These are phyloP conservation scores for Micrastur ruficollis DNA, from an alignment of 2,797 vertebrate genomes.

Conservation along the genomic window DNA sequence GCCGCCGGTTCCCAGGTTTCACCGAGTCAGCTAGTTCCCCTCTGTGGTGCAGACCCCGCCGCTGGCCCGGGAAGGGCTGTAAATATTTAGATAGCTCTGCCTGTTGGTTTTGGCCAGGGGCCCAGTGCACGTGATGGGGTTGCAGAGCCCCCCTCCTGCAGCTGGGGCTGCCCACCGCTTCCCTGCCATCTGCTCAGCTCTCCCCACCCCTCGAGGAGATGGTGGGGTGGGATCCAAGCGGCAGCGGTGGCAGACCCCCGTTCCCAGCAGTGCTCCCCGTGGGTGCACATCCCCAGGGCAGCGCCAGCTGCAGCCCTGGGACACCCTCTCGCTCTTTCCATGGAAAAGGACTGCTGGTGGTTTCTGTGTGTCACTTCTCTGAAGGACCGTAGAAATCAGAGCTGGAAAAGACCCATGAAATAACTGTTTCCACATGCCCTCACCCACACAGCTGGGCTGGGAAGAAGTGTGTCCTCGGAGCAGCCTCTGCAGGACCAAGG, in stretches of 20 bases:
- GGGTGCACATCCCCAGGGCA: neutral
- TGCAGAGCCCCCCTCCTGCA: neutral
- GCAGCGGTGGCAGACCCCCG: too few relatives aligned
- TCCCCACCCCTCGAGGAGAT: neutral
- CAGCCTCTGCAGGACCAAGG: neutral
- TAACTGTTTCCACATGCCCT: conserved; percentile 11
- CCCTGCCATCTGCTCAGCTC: neutral
- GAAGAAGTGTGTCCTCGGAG: neutral
- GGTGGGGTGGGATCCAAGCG: neutral
- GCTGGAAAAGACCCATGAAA: neutral
- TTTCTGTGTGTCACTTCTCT: neutral
- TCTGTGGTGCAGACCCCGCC: neutral
- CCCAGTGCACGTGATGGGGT: neutral
- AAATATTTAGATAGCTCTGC: conserved; percentile 22
- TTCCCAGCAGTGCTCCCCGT: neutral
- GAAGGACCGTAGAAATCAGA: neutral
- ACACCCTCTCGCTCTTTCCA: neutral
- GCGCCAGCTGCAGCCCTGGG: neutral
- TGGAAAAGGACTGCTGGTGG: neutral
- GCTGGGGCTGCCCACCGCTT: neutral
- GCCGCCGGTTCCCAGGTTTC: neutral
- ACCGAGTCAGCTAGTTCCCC: neutral
- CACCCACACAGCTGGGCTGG: neutral
- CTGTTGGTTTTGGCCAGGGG: conserved; percentile 25
- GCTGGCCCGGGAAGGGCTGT: neutral